phyloP scores from a whole-genome alignment of 2,888 invertebrate species.

The Lomographa bimaculata region DNA sequence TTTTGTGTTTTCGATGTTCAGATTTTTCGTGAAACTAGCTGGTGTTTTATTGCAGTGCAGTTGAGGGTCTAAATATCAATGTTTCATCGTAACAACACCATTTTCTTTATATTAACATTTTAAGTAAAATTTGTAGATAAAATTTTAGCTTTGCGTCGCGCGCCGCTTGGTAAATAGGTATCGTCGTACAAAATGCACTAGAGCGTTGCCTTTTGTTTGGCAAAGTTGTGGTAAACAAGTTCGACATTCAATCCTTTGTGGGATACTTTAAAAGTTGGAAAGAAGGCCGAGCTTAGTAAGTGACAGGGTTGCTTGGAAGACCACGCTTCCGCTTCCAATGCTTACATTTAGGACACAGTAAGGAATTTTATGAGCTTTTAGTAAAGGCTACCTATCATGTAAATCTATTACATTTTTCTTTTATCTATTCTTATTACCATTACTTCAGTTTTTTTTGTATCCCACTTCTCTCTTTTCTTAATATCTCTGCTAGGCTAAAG shows the following conservation, averaged over 20 bases:
- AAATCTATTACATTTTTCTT: no score
- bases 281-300: constrained; percentile 51
- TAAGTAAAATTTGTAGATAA: constrained; percentile 4
- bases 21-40: no score
- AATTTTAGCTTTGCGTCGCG: constrained; percentile 5
- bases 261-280: constrained; percentile 64
- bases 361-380: constrained; percentile 1
- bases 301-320: constrained; percentile 42
- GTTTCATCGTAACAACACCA: no score
- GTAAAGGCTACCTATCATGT: constrained; percentile 3
- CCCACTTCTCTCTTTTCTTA: no score
- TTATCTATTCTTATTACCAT: no score
- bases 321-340: constrained; percentile 16
- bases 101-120: neutral
- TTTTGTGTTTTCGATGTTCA: no score
- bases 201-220: constrained; percentile 62
- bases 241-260: constrained; percentile 77
- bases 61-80: no score
- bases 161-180: constrained; percentile 31
- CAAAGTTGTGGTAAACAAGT: constrained; percentile 72
- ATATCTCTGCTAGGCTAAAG: no score
- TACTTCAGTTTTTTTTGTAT: no score
- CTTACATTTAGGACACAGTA: no score
- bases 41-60: no score
- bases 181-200: constrained; percentile 57